phyloP scores from a whole-genome alignment of 2,888 invertebrate species.

The Glaucopsyche alexis region DNA sequence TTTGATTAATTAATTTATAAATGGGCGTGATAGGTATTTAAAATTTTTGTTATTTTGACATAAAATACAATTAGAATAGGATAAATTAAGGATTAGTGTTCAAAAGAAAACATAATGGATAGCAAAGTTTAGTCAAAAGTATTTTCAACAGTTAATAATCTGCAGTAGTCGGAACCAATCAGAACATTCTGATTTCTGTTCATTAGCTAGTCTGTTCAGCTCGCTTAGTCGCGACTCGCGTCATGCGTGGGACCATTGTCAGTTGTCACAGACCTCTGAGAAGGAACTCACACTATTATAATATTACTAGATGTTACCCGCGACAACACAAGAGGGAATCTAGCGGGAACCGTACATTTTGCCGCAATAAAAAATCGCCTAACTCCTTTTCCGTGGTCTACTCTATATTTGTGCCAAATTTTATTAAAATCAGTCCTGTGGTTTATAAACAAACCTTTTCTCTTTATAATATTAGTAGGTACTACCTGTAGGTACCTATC shows the following conservation, averaged over 20 bases:
- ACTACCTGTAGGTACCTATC: no score
- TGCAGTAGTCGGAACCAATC: background rate
- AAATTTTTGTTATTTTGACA: background rate
- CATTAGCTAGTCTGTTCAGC: slow-evolving; percentile 4
- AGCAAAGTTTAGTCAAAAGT: background rate
- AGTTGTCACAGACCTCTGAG: background rate
- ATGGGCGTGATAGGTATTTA: background rate
- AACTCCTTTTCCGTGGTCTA: no score
- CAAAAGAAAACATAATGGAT: background rate
- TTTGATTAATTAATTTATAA: slow-evolving; percentile 1
- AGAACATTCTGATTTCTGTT: background rate
- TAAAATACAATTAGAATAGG: background rate
- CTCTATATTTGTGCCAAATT: no score
- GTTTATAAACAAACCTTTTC: no score
- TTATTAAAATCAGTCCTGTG: no score
- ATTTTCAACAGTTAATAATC: background rate
- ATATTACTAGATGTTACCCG: no score
- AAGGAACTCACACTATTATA: background rate
- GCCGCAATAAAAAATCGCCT: no score
- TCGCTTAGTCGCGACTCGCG: background rate
- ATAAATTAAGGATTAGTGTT: background rate
- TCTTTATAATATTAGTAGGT: no score
- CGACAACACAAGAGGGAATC: no score
- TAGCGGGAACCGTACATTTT: no score
- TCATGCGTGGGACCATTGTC: slow-evolving; percentile 19